Evolutionary conservation across 1,140 invertebrate species (phyloP).

Genomic region (Megathymus violae): DNA sequence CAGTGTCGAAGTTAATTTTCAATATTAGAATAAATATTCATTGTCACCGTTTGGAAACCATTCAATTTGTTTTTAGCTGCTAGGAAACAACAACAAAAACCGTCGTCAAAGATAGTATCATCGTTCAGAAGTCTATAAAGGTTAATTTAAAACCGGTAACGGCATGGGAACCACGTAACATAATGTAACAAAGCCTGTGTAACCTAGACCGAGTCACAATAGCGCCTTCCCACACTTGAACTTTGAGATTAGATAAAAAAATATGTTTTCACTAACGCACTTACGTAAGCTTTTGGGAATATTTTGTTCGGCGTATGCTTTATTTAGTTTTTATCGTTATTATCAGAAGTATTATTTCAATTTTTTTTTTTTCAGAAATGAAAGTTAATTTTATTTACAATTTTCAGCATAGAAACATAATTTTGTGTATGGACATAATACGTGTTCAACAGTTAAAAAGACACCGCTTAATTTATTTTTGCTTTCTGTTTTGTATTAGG

Average conservation of each 20-base stretch:
- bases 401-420: too few species aligned
- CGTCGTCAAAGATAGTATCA: constrained; percentile 12
- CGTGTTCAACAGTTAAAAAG: too few species aligned
- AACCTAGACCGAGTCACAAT: constrained; percentile 56
- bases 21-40: too few species aligned
- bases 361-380: too few species aligned
- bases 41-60: too few species aligned
- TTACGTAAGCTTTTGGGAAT: constrained; percentile 31
- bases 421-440: too few species aligned
- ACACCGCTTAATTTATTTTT: too few species aligned
- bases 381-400: too few species aligned
- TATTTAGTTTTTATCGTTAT: neutral
- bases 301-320: neutral
- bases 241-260: constrained; percentile 44
- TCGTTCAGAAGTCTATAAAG: constrained; percentile 40
- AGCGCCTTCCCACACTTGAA: constrained; percentile 58
- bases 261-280: constrained; percentile 46
- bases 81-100: constrained; percentile 17
- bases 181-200: constrained; percentile 41
- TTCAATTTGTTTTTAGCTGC: neutral
- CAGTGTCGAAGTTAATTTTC: too few species aligned
- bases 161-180: constrained; percentile 47
- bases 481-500: too few species aligned
- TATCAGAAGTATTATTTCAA: too few species aligned
- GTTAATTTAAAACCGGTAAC: constrained; percentile 46